phyloP scores from a whole-genome alignment of 2,888 invertebrate species.

The Eupithecia subfuscata region DNA sequence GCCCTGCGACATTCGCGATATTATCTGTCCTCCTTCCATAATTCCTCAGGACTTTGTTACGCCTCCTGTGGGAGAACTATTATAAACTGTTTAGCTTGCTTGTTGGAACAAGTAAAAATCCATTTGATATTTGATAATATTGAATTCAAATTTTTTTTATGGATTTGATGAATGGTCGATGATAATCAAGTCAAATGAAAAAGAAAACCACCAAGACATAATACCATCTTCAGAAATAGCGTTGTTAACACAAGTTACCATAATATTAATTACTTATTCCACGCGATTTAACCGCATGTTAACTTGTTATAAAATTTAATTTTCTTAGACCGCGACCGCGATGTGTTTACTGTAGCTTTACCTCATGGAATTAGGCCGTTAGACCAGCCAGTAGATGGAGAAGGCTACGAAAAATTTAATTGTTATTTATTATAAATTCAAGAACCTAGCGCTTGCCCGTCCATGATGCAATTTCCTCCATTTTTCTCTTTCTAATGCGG shows the following conservation, averaged over 20 bases:
- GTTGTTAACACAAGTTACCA: constrained; percentile 11
- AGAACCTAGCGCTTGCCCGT: no score
- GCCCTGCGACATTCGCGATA: background rate
- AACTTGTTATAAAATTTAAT: background rate
- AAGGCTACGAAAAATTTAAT: background rate
- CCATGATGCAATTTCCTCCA: no score
- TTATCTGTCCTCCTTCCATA: background rate
- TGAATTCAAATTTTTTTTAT: background rate
- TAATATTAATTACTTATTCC: constrained; percentile 27
- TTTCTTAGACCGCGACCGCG: background rate
- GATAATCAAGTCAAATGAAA: constrained; percentile 2
- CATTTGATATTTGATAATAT: background rate
- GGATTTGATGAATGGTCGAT: background rate
- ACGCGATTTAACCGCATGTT: constrained; percentile 18
- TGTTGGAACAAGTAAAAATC: background rate
- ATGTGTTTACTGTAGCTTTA: background rate
- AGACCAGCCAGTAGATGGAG: background rate
- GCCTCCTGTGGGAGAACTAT: background rate
- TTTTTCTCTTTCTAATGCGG: no score
- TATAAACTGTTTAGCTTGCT: background rate
- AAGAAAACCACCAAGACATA: constrained; percentile 1
- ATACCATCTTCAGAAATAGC: constrained; percentile 1
- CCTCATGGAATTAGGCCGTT: background rate
- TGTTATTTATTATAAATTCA: no score
- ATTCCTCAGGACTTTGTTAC: background rate